phyloP scores from a whole-genome alignment of 2,888 invertebrate species.

The Neoaliturus tenellus region DNA sequence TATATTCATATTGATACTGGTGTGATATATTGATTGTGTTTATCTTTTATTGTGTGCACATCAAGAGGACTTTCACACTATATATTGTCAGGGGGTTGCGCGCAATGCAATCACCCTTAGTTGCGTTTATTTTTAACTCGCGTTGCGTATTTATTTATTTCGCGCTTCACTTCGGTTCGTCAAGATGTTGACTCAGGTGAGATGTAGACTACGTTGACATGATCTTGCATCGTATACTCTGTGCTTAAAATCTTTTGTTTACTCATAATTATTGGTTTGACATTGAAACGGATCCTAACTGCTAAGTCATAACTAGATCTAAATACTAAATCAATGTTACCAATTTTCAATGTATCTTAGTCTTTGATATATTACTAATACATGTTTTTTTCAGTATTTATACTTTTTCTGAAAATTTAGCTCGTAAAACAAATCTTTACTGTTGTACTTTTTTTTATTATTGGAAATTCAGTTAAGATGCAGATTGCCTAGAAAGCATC shows the following conservation, averaged over 20 bases:
- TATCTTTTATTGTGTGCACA: slow-evolving; percentile 55
- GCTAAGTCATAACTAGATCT: no score
- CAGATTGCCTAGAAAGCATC: no score
- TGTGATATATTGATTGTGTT: slow-evolving; percentile 53
- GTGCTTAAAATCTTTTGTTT: slow-evolving; percentile 29
- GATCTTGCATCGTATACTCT: slow-evolving; percentile 13
- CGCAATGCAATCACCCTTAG: slow-evolving; percentile 55
- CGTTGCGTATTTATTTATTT: slow-evolving; percentile 52
- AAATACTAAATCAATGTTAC: no score
- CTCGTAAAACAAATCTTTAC: no score
- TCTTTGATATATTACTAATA: no score
- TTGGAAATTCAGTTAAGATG: no score
- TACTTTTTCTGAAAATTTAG: no score
- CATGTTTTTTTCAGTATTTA: no score
- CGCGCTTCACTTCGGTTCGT: slow-evolving; percentile 39
- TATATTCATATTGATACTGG: slow-evolving; percentile 52
- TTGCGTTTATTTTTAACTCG: slow-evolving; percentile 56
- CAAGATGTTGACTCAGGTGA: slow-evolving; percentile 39
- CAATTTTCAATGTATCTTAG: no score
- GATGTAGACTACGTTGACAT: slow-evolving; percentile 36
- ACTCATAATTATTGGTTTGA: slow-evolving; percentile 49
- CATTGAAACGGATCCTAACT: no score
- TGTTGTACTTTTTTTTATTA: no score
- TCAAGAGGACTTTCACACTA: slow-evolving; percentile 46
- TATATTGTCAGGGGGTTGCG: slow-evolving; percentile 50